These are phyloP conservation scores for Liposcelis brunnea DNA, from an alignment of 2,888 invertebrate species.

Conservation along the genomic window DNA sequence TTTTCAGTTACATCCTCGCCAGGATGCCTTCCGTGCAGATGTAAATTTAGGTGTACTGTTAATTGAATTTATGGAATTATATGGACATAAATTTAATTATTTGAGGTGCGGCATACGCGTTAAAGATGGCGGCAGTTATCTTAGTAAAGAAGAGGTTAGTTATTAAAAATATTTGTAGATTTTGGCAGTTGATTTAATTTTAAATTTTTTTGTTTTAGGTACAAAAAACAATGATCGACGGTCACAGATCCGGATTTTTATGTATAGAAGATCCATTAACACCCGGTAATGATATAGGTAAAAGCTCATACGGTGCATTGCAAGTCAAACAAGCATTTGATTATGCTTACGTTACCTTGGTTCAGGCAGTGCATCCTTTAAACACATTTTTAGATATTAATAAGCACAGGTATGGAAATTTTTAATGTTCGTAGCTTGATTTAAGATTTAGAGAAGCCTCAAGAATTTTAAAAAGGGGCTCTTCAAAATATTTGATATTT, in stretches of 20 bases:
- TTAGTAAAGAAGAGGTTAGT: slow-evolving; percentile 74
- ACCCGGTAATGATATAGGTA: slow-evolving; percentile 91
- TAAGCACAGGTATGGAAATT: slow-evolving; percentile 26
- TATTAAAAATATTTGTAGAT: slow-evolving; percentile 9
- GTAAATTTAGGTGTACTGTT: slow-evolving; percentile 84
- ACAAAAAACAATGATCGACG: slow-evolving; percentile 85
- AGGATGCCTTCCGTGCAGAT: slow-evolving; percentile 40
- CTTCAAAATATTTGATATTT: too few species aligned
- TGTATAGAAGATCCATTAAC: slow-evolving; percentile 97
- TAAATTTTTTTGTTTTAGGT: slow-evolving; percentile 28
- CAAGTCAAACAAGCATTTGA: slow-evolving; percentile 89
- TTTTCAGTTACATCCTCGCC: slow-evolving; percentile 67
- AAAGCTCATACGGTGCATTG: slow-evolving; percentile 88
- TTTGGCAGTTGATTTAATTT: slow-evolving; percentile 2
- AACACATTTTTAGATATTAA: slow-evolving; percentile 32
- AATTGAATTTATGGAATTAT: slow-evolving; percentile 94
- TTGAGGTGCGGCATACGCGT: slow-evolving; percentile 86
- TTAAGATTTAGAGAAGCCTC: neutral
- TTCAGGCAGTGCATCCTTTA: slow-evolving; percentile 49
- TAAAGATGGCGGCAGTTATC: slow-evolving; percentile 83
- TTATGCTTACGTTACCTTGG: slow-evolving; percentile 77
- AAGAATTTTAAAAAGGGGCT: too few species aligned
- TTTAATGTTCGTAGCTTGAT: neutral
- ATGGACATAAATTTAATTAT: slow-evolving; percentile 92
- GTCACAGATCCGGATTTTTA: slow-evolving; percentile 80